Evolutionary conservation across 2,888 invertebrate genomes (phyloP), one percentile per base, ranked within the genome.

Genomic region (Morpho helenor): DNA sequence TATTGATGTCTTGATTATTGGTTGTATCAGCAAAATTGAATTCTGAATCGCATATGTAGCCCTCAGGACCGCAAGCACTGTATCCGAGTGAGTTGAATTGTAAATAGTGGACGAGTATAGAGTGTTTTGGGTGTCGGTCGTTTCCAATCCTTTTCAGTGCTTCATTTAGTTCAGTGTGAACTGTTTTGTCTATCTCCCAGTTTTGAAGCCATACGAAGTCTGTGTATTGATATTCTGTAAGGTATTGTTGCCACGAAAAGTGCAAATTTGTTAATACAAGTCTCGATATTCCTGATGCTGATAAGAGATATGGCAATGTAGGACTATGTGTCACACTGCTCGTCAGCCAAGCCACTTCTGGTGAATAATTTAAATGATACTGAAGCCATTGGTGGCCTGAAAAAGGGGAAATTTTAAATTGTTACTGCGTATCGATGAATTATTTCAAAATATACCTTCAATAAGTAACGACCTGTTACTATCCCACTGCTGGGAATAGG

Each of bases 261-360:
- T 98, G 98, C 45, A 98, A 94, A 64, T 98, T 92, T 75, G 98
- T 97, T 71, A 98, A 94, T 16, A 99, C 94, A 61, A 98, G 93
- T 40, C 96, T 95, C 41, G 93, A 91, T 47, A 98, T 93, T 5
- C 96, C 96, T 0, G 96, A 93, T 10, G 94, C 92, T 46, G 95
- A 93, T 40, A 99, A 86, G 9, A 99, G 84, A 76, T 98, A 98
- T 0, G 98, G 95, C 74, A 98, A 94, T 0, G 98, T 98, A 8
- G 96, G 94, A 9, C 98, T 97, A 76, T 99, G 98, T 0, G 98
- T 97, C 71, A 99, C 98, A 0, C 97, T 98, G 82, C 98, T 98
- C 6, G 99, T 97, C 0, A 98, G 94, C 98, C 99, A 99, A 41
- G 94, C 96, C 2, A 91, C 84, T 71, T 93, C 93, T 1, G 97